A percentile compares a stretch with the other conserved stretches of the same genome.
phyloP scores from a whole-genome alignment of 2,888 invertebrate species.

The Hydropsyche betteni region DNA sequence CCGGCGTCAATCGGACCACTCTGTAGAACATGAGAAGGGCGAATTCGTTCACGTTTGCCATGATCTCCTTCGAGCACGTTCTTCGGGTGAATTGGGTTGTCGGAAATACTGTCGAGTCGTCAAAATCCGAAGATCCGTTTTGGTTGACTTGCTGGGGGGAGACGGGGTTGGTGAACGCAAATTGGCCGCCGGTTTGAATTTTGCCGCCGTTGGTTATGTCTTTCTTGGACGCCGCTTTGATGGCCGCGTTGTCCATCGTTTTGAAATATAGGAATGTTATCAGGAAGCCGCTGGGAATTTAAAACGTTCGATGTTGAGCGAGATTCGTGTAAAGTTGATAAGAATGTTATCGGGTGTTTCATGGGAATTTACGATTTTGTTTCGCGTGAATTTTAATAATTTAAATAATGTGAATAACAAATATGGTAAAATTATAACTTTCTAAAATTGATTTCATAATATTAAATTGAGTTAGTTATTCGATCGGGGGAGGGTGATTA shows the following conservation, averaged over 20 bases:
- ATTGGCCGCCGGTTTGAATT: conserved; percentile 40
- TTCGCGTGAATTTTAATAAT: too few relatives aligned
- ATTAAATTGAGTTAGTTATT: too few relatives aligned
- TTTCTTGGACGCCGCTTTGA: conserved; percentile 41
- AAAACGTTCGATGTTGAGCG: conserved; percentile 54
- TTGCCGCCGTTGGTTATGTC: conserved; percentile 35
- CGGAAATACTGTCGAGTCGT: conserved; percentile 36
- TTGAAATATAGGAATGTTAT: conserved; percentile 77
- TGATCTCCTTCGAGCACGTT: conserved; percentile 45
- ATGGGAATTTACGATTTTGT: too few relatives aligned
- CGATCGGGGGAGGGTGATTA: too few relatives aligned
- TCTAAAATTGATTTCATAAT: too few relatives aligned
- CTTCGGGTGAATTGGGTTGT: conserved; percentile 42
- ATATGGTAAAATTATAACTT: too few relatives aligned
- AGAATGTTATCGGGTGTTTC: too few relatives aligned
- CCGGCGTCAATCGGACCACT: conserved; percentile 79
- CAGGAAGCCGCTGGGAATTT: conserved; percentile 69
- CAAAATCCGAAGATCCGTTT: conserved; percentile 14
- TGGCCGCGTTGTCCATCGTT: conserved; percentile 62
- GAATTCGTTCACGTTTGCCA: conserved; percentile 43
- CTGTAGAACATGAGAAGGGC: conserved; percentile 63
- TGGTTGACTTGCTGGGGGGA: conserved; percentile 24
- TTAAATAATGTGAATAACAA: too few relatives aligned
- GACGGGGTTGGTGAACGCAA: conserved; percentile 42
- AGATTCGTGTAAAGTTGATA: not conserved